Base-by-base conservation (phyloP, 2,113 vertebrate genomes). In the Solea solea region DNA sequence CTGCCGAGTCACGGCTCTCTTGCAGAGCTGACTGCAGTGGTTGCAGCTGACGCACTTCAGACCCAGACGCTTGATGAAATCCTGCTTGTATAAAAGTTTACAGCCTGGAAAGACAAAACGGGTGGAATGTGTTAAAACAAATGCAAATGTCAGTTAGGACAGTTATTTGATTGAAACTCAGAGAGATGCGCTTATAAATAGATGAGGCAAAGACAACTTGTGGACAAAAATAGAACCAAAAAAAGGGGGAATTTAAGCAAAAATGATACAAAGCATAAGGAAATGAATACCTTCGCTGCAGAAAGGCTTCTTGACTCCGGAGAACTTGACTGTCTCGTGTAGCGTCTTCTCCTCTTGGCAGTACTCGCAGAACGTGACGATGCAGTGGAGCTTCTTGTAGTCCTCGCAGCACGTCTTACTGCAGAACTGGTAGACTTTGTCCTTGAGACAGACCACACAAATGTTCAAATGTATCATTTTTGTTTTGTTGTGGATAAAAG, bases 291-390 rank as follows among this genome's bases (percentile, higher is more conserved):
- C 98, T 96, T 99, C 98, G 78, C 98, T 99, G 91, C 98, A 99
- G 91, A 99, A 99, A 15, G 97, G 96, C 79, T 92, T 96, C 91
- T 96, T 99, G 87, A 98, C 94, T n/a, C 97, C 98, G 50, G 97
- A 99, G 93, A 98, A 97, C 90, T 96, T 96, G 84, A 97, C 95
- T 7, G 94, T 96, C 90, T 98, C 97, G 8, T 99, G 96, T 50
- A 99, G 94, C 0, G 97, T 99, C 93, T 98, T 99, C 89, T 99
- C 98, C 85, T 99, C 97, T 83, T 98, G 97, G 85, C 98, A 99
- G 89, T 96, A 96, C 92, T 99, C 97, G 64, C 98, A 99, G 90
- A 96, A 96, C 0, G 97, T 98, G 84, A 99, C 97, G 72, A 99
- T 98, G 88, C 97, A 98, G 79, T 99, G 97, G 39, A 99, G 94